Evolutionary conservation across 2,888 invertebrate species (phyloP).

Genomic region (Erebia ligea): DNA sequence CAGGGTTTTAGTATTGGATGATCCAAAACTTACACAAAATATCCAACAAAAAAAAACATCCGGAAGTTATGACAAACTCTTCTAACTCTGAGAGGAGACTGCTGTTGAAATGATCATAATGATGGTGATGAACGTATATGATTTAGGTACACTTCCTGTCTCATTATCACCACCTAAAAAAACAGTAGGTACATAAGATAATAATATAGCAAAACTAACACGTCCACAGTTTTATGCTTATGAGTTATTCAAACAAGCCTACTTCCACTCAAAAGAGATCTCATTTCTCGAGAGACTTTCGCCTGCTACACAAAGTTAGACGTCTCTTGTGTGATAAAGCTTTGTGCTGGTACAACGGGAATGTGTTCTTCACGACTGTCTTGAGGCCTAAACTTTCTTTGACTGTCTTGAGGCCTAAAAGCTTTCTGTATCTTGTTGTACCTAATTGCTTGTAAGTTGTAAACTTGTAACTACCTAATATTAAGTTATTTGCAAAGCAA

Average conservation of each 20-base stretch:
- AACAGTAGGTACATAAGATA: neutral
- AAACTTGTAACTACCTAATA: no score
- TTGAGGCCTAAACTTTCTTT: conserved; percentile 15
- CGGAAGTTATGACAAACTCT: no score
- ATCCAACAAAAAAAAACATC: no score
- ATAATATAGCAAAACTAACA: conserved; percentile 3
- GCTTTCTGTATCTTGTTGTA: conserved; percentile 20
- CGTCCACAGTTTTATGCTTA: conserved; percentile 10
- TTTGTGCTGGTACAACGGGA: conserved; percentile 25
- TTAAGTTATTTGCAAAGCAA: no score
- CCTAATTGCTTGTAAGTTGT: no score
- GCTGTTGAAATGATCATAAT: no score
- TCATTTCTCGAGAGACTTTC: conserved; percentile 33
- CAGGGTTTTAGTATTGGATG: no score
- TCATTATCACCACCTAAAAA: no score
- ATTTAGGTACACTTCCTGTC: no score
- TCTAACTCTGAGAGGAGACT: no score
- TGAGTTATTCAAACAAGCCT: conserved; percentile 33
- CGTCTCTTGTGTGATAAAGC: conserved; percentile 26
- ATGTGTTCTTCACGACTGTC: conserved; percentile 15
- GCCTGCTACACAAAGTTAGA: conserved; percentile 27
- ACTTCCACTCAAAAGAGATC: conserved; percentile 30
- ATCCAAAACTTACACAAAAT: no score
- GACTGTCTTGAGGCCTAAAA: conserved; percentile 10
- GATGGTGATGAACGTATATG: no score